A percentile compares a stretch with the other conserved stretches of the same genome.
Conservation (phyloP, 2,113 vertebrate genomes). For the Eulemur rufifrons region DNA sequence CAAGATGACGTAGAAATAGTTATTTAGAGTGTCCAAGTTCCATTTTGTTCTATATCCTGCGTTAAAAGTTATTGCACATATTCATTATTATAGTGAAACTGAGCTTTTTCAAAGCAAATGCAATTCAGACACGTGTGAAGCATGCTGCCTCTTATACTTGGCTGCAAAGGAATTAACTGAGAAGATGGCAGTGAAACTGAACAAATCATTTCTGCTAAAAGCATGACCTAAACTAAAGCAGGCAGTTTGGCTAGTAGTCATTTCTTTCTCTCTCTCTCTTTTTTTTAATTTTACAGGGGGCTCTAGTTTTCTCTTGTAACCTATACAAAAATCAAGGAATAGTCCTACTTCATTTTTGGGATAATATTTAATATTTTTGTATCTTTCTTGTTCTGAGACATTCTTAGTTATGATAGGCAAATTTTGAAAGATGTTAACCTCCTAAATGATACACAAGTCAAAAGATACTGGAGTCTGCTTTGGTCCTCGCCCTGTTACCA, state of each 20-base stretch:
- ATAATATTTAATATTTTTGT: background rate
- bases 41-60: background rate
- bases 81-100: background rate
- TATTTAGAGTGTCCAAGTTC: background rate
- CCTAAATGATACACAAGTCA: background rate
- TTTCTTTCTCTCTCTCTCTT: background rate
- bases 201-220: background rate
- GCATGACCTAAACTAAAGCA: background rate
- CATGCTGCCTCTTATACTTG: background rate
- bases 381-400: background rate
- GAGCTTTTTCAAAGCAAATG: background rate
- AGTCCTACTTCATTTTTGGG: background rate
- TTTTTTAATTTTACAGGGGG: background rate
- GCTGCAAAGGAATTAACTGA: background rate
- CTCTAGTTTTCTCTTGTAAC: background rate
- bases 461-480: background rate
- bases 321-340: background rate
- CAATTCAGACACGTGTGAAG: background rate
- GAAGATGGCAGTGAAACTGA: background rate
- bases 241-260: background rate
- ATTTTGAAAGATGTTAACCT: background rate
- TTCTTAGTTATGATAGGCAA: background rate
- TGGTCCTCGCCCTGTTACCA: background rate
- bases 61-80: background rate
- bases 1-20: background rate